Evolutionary conservation across 2,888 invertebrate genomes (phyloP), one percentile per base, ranked within the genome.

Genomic region (Crepidodera aurea): DNA sequence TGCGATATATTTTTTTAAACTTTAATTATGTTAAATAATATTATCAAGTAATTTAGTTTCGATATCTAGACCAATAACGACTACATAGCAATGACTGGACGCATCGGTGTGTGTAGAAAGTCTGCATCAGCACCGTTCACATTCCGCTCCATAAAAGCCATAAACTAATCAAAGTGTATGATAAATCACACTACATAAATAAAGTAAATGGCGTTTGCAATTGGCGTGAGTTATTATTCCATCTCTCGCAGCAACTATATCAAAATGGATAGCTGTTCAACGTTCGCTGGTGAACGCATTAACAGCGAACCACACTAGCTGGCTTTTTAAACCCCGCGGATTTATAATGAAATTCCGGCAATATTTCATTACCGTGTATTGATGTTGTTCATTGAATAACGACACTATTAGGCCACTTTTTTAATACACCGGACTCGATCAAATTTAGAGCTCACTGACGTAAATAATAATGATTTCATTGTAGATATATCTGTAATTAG

Each of bases 111-210:
- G 76, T 76, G 76, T 75, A 73, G 76, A 77, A 78, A 77, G 75
- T 73, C 72, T 72, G 75, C 75, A 78, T 71, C 78, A 78, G 77
- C 77, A 74, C 72, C 74, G 70, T 76, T 76, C 77, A 74, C 78
- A 80, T 80, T 80, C 79, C 79, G 76, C 78, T 71, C 80, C 79
- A 80, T 79, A 80, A 80, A 81, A 79, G 80, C 81, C 80, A 81
- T 82, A 81, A 82, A 81, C 82, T 81, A 81, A 81, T 82, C 81
- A 82, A 81, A 81, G 78, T 78, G 78, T 76, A 80, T 82, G 82
- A 82, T 82, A 81, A 81, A 82, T 81, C 78, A 79, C 79, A 75
- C 77, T 75, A 79, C 81, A 82, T 82, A 82, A 82, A 82, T 81
- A 82, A 81, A 81, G 80, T 80, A 80, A 81, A 81, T 81, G 80